phyloP scores from a whole-genome alignment of 2,888 invertebrate genomes.

The Drosophila cracens region DNA sequence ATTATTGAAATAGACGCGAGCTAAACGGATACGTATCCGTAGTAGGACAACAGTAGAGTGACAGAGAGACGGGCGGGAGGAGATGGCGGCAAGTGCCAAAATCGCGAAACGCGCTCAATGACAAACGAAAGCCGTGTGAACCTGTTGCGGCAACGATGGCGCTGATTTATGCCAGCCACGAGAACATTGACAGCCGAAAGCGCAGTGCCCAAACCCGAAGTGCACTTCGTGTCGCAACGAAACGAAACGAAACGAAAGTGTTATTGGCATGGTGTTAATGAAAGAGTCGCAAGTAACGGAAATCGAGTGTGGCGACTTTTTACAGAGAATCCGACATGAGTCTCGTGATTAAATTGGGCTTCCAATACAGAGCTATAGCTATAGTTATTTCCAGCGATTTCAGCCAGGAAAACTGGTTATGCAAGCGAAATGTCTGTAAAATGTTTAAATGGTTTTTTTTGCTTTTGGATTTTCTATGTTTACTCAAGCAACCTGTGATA shows the following conservation, averaged over 20 bases:
- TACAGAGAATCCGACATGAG: constrained; percentile 61
- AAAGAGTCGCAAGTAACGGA: constrained; percentile 25
- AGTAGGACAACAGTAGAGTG: constrained; percentile 25
- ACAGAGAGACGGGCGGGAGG: neutral
- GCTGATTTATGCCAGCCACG: constrained; percentile 70
- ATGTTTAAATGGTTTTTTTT: neutral
- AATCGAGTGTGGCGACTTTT: constrained; percentile 1
- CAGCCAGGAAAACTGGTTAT: constrained; percentile 42
- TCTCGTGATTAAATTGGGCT: constrained; percentile 70
- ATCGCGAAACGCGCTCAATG: constrained; percentile 69
- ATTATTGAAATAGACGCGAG: constrained; percentile 43
- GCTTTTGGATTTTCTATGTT: constrained; percentile 24
- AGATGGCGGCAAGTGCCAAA: neutral
- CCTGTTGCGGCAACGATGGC: constrained; percentile 75
- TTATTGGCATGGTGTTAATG: constrained; percentile 31
- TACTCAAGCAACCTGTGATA: constrained; percentile 42
- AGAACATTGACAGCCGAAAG: constrained; percentile 48
- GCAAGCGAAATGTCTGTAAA: constrained; percentile 62
- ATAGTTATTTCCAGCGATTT: neutral
- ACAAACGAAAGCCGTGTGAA: constrained; percentile 76
- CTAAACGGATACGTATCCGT: constrained; percentile 27
- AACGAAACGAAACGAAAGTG: neutral
- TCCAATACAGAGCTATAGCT: neutral
- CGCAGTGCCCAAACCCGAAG: constrained; percentile 5
- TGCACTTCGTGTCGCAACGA: constrained; percentile 7